These are phyloP conservation scores for Gerosis bhagava DNA, from an alignment of 2,888 invertebrate genomes.

Conservation along the genomic window DNA sequence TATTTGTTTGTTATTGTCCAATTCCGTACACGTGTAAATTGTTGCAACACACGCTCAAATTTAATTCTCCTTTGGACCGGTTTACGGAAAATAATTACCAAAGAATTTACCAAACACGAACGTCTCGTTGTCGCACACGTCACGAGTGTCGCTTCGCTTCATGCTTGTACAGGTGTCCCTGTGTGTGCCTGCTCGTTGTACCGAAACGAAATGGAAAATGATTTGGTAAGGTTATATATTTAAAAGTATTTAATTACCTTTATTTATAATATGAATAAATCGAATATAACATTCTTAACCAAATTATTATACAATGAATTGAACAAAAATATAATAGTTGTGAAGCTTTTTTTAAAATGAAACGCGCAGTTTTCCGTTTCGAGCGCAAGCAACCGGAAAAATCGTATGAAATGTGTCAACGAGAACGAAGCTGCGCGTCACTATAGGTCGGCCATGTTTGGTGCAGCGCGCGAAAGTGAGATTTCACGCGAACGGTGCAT, in stretches of 20 bases:
- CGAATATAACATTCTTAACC: no score
- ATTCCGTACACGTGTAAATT: constrained; percentile 63
- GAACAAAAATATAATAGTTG: no score
- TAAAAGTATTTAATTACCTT: no score
- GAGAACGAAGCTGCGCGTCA: constrained; percentile 65
- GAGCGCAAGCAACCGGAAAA: constrained; percentile 39
- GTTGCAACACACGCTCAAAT: constrained; percentile 54
- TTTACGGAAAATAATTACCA: constrained; percentile 28
- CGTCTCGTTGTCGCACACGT: constrained; percentile 5
- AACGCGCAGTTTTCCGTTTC: no score
- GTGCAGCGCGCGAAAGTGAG: constrained; percentile 80
- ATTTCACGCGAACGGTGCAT: constrained; percentile 80
- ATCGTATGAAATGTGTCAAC: constrained; percentile 55
- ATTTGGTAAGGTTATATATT: no score
- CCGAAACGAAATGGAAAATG: no score
- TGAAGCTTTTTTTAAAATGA: no score
- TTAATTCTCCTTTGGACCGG: constrained; percentile 32
- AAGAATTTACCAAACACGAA: no score
- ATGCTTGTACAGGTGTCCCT: constrained; percentile 15
- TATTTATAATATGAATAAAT: no score
- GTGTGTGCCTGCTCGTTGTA: constrained; percentile 1
- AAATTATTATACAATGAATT: no score
- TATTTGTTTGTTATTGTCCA: constrained; percentile 65
- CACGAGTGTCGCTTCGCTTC: constrained; percentile 1
- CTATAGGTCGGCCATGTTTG: constrained; percentile 66